These are phyloP conservation scores for Anoplopoma fimbria DNA, from an alignment of 2,113 vertebrate species.

Conservation along the genomic window DNA sequence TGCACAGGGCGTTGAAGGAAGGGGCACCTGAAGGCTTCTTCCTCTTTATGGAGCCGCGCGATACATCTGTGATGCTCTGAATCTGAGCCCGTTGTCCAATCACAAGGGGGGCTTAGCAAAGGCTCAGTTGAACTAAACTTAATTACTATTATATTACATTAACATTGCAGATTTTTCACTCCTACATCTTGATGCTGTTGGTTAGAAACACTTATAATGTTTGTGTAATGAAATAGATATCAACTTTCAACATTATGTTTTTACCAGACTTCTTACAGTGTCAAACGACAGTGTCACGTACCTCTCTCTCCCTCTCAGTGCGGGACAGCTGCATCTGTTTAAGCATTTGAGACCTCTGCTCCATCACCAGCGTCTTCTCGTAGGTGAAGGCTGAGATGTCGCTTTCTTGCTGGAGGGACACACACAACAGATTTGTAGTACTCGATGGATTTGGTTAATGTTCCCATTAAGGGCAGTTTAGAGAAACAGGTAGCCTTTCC, in stretches of 20 bases:
- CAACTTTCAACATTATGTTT: background rate
- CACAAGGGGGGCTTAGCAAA: background rate
- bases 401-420: slow-evolving; percentile 87
- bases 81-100: slow-evolving; percentile 73
- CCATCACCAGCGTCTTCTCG: slow-evolving; percentile 96
- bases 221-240: background rate
- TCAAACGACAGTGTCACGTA: slow-evolving; percentile 55
- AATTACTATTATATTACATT: background rate
- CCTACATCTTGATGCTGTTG: background rate
- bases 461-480: background rate
- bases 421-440: background rate
- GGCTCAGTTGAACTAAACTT: background rate
- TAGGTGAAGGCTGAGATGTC: slow-evolving; percentile 98
- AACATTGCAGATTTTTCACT: background rate
- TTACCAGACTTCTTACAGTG: background rate
- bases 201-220: background rate
- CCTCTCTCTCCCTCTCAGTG: slow-evolving; percentile 93
- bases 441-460: background rate
- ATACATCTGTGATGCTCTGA: slow-evolving; percentile 85
- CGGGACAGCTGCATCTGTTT: slow-evolving; percentile 98
- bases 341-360: slow-evolving; percentile 96
- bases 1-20: slow-evolving; percentile 67
- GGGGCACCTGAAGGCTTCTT: slow-evolving; percentile 64
- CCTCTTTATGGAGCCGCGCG: slow-evolving; percentile 81
- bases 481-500: background rate